phyloP scores from a whole-genome alignment of 2,113 vertebrate species.

The Pimephales promelas region DNA sequence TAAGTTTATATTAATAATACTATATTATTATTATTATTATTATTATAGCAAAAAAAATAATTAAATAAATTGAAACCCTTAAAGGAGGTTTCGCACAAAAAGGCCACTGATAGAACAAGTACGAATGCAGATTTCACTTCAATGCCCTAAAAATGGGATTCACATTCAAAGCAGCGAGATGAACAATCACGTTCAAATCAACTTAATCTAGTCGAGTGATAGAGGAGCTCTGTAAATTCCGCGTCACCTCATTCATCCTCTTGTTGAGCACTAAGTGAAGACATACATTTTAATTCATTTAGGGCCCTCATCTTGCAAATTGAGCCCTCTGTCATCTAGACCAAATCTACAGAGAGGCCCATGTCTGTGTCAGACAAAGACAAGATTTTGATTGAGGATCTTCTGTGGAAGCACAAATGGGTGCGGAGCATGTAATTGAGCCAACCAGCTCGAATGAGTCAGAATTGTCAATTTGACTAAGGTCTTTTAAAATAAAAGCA shows the following conservation, averaged over 20 bases:
- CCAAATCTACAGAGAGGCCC: conserved; percentile 12
- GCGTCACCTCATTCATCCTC: conserved; percentile 14
- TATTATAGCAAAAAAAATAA: too few relatives aligned
- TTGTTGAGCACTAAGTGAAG: neutral
- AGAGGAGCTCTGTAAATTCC: neutral
- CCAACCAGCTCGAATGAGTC: neutral
- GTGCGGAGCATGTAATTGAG: conserved; percentile 1
- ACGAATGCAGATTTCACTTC: conserved; percentile 32
- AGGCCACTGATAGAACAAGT: neutral
- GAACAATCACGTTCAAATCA: conserved; percentile 39
- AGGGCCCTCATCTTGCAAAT: conserved; percentile 17
- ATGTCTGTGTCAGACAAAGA: conserved; percentile 19
- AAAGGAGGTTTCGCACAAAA: too few relatives aligned
- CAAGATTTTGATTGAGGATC: conserved; percentile 16
- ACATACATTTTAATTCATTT: conserved; percentile 36
- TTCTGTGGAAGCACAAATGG: conserved; percentile 7
- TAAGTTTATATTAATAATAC: too few relatives aligned
- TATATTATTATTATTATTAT: too few relatives aligned
- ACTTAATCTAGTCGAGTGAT: neutral
- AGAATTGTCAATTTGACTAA: neutral
- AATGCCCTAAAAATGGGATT: neutral
- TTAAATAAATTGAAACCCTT: too few relatives aligned
- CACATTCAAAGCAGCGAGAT: conserved; percentile 14
- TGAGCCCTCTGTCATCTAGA: conserved; percentile 18
- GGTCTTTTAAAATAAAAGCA: neutral